phyloP scores from a whole-genome alignment of 2,797 vertebrate species.

The Furcifer pardalis region DNA sequence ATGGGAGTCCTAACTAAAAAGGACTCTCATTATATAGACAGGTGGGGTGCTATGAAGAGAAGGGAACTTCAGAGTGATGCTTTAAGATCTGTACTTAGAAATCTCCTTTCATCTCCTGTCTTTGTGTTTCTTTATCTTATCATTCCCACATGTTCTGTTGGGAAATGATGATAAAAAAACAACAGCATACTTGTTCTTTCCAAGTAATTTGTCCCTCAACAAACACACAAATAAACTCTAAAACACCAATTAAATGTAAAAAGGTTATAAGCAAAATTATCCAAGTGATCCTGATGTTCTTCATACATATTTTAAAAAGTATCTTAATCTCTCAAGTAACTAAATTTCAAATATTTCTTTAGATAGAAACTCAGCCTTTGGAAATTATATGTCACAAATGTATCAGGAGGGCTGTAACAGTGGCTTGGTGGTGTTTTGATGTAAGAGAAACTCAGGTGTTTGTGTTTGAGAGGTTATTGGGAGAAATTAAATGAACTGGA shows the following conservation, averaged over 20 bases:
- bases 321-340: constrained; percentile 28
- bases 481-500: constrained; percentile 31
- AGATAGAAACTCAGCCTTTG: constrained; percentile 37
- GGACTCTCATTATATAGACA: constrained; percentile 31
- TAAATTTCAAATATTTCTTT: constrained; percentile 30
- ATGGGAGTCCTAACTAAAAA: constrained; percentile 18
- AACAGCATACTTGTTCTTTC: constrained; percentile 26
- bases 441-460: constrained; percentile 19
- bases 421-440: constrained; percentile 43
- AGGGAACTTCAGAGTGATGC: constrained; percentile 51
- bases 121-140: constrained; percentile 53
- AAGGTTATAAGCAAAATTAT: constrained; percentile 50
- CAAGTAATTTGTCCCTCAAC: constrained; percentile 55
- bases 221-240: constrained; percentile 48
- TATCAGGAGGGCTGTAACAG: constrained; percentile 27
- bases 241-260: constrained; percentile 53
- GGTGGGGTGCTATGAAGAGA: constrained; percentile 25
- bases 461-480: constrained; percentile 43
- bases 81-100: constrained; percentile 50
- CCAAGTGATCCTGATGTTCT: constrained; percentile 49
- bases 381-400: constrained; percentile 49
- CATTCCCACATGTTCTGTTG: constrained; percentile 38
- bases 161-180: constrained; percentile 65
- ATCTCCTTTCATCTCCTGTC: constrained; percentile 65
- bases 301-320: constrained; percentile 45